These are phyloP conservation scores for Eilema depressum DNA, from an alignment of 2,888 invertebrate genomes.

Conservation along the genomic window DNA sequence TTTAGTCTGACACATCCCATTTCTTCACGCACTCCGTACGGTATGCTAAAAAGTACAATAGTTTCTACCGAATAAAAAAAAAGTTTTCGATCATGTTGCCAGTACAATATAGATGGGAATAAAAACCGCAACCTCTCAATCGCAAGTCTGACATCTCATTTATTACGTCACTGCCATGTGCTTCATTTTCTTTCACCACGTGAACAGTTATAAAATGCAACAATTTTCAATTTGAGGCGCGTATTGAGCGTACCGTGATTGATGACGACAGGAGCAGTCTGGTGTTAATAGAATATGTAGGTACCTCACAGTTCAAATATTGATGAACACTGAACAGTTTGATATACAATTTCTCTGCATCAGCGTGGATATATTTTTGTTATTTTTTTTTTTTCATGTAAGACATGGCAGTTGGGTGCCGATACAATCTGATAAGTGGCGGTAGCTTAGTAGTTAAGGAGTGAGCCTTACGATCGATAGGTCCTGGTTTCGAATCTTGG, in stretches of 20 bases:
- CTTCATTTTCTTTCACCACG: background rate
- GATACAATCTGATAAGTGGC: background rate
- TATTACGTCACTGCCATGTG: background rate
- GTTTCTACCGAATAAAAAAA: background rate
- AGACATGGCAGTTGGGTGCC: background rate
- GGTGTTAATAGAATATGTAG: slow-evolving; percentile 8
- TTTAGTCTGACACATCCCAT: too few species aligned
- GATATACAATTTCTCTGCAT: background rate
- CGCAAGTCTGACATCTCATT: background rate
- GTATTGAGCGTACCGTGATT: slow-evolving; percentile 5
- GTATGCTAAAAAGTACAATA: background rate
- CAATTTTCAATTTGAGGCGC: background rate
- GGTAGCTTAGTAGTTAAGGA: too few species aligned
- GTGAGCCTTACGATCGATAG: too few species aligned
- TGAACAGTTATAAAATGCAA: slow-evolving; percentile 1
- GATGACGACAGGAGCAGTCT: slow-evolving; percentile 9
- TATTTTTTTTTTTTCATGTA: background rate
- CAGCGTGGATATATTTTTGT: background rate
- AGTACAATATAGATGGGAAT: background rate
- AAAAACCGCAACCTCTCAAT: background rate
- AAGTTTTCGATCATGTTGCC: background rate
- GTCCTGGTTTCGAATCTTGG: too few species aligned
- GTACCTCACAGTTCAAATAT: background rate
- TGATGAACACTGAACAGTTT: background rate
- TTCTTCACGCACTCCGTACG: too few species aligned